Conservation (phyloP, 2,797 vertebrate species). For the Acrossocheilus wenchowensis region DNA sequence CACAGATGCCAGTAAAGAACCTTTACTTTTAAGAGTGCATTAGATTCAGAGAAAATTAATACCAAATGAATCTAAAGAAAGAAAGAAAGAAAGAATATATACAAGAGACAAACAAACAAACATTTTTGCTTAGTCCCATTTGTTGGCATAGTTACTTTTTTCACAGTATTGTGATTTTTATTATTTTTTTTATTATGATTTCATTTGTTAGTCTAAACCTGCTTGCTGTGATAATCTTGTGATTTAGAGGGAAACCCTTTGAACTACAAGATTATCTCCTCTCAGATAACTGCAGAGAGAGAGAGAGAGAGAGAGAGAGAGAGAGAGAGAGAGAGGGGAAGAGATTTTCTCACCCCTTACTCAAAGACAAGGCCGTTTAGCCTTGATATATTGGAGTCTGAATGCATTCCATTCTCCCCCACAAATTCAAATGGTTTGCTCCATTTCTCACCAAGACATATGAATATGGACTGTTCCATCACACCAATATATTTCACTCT, state of each 20-base stretch:
- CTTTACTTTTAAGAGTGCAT: neutral
- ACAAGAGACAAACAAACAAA: no score
- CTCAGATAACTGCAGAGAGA: neutral
- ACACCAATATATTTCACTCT: neutral
- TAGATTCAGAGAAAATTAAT: no score
- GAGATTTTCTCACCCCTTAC: slow-evolving; percentile 66
- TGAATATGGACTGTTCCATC: neutral
- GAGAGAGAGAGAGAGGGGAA: neutral
- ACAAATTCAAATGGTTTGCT: slow-evolving; percentile 9
- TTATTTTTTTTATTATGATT: neutral
- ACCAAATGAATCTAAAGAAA: no score
- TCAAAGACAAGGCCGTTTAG: slow-evolving; percentile 41
- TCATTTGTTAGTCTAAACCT: slow-evolving; percentile 2
- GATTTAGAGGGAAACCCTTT: neutral
- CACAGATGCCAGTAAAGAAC: neutral
- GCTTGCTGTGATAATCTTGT: neutral
- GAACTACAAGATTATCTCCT: slow-evolving; percentile 13
- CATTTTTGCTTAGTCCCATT: no score
- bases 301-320: neutral
- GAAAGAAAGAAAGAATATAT: neutral
- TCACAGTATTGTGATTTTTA: neutral
- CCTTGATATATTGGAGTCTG: slow-evolving; percentile 33
- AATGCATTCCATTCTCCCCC: slow-evolving; percentile 9
- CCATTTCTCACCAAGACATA: neutral
- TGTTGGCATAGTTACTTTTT: neutral